Evolutionary conservation across 2,797 vertebrate species (phyloP).

Genomic region (Schizopygopsis malacanthus): DNA sequence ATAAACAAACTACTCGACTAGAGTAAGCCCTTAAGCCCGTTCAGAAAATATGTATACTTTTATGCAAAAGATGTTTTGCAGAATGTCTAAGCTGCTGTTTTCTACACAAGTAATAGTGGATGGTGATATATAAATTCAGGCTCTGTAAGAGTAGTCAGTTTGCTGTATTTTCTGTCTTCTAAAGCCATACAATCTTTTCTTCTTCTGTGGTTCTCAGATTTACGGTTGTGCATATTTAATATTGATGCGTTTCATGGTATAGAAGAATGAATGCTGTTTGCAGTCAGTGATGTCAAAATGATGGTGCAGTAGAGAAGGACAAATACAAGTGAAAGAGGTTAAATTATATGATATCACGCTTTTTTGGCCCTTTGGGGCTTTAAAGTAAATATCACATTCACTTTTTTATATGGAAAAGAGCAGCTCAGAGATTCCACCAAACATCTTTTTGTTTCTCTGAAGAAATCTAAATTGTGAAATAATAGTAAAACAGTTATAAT

Average conservation of each 20-base stretch:
- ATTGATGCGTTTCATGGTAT: neutral
- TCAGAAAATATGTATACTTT: neutral
- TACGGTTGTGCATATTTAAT: neutral
- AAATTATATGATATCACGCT: neutral
- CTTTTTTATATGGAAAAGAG: neutral
- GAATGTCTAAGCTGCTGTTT: neutral
- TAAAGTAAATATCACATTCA: neutral
- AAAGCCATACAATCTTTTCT: neutral
- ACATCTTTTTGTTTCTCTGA: slow-evolving; percentile 2
- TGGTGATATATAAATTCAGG: neutral
- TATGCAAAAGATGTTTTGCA: neutral
- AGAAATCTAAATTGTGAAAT: neutral
- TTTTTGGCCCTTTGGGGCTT: neutral
- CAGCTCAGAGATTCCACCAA: neutral
- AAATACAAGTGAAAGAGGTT: neutral
- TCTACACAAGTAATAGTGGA: neutral
- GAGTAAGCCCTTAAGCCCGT: neutral
- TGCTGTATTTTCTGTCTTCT: neutral
- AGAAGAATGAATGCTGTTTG: neutral
- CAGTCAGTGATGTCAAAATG: neutral
- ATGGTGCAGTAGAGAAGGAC: neutral
- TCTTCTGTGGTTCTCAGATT: neutral
- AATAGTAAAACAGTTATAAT: neutral
- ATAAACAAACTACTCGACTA: neutral
- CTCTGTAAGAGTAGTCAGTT: neutral